phyloP scores from a whole-genome alignment of 2,888 invertebrate genomes.

The Allygus modestus region DNA sequence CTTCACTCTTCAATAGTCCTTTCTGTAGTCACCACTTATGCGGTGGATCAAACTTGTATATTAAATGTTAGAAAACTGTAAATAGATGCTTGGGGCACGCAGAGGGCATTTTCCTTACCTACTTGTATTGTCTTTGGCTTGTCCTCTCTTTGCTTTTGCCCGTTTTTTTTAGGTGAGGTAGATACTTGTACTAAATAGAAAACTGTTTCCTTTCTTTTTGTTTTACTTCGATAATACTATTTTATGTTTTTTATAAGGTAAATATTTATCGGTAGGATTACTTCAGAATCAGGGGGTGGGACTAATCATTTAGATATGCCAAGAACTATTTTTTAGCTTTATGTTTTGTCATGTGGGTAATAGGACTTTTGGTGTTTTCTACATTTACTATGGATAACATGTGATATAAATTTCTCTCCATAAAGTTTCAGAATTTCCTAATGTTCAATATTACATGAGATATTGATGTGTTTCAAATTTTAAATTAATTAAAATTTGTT shows the following conservation, averaged over 20 bases:
- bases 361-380: not conserved
- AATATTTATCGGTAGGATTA: not conserved
- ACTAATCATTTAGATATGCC: not conserved
- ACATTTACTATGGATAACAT: conserved; percentile 45
- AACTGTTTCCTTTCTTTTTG: conserved; percentile 65
- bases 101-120: conserved; percentile 65
- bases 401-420: not conserved
- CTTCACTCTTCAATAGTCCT: conserved; percentile 77
- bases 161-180: conserved; percentile 51
- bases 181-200: conserved; percentile 54
- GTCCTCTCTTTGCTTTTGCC: conserved; percentile 49
- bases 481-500: too few relatives aligned
- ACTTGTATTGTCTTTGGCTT: conserved; percentile 43
- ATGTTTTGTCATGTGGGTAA: conserved; percentile 8
- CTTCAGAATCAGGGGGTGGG: not conserved
- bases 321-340: not conserved
- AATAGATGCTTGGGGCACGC: conserved; percentile 39
- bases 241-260: conserved; percentile 62
- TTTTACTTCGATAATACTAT: conserved; percentile 65
- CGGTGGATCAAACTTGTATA: not conserved
- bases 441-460: too few relatives aligned
- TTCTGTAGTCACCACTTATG: conserved; percentile 60
- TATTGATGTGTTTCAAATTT: too few relatives aligned
- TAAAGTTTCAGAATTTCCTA: too few relatives aligned
- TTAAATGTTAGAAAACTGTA: not conserved